These are phyloP conservation scores for Gymnocheta viridis DNA, from an alignment of 2,888 invertebrate genomes.

Conservation along the genomic window DNA sequence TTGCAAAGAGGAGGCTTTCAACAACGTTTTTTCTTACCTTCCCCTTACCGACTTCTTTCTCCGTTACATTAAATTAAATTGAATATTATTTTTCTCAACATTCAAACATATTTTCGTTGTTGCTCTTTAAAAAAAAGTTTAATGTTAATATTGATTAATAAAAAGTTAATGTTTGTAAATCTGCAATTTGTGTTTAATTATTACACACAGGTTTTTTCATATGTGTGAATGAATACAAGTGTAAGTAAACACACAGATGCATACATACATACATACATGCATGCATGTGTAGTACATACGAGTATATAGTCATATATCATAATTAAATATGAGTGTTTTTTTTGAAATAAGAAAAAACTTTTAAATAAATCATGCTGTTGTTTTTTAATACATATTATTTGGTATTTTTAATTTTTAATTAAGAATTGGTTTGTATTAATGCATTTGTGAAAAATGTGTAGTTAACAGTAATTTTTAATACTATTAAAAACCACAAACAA, in stretches of 20 bases:
- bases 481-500: conserved; percentile 56
- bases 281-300: background rate
- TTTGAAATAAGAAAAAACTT: conserved; percentile 41
- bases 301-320: background rate
- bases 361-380: conserved; percentile 30
- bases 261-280: background rate
- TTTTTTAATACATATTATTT: conserved; percentile 5
- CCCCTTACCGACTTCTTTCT: background rate
- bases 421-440: conserved; percentile 5
- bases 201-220: conserved; percentile 46
- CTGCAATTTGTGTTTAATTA: conserved; percentile 70
- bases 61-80: conserved; percentile 44
- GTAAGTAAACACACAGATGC: background rate
- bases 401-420: conserved; percentile 10
- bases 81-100: conserved; percentile 37
- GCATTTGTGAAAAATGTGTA: conserved; percentile 33
- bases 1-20: conserved; percentile 21
- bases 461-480: conserved; percentile 56
- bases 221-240: background rate
- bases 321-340: conserved; percentile 56
- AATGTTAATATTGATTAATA: conserved; percentile 60
- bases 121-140: conserved; percentile 4
- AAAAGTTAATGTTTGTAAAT: conserved; percentile 64
- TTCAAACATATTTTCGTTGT: conserved; percentile 44
- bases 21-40: conserved; percentile 1